Percentiles rank a stretch among this genome's conserved stretches.
Evolutionary conservation across 2,888 invertebrate genomes (phyloP).

Genomic region (Lithosia quadra): DNA sequence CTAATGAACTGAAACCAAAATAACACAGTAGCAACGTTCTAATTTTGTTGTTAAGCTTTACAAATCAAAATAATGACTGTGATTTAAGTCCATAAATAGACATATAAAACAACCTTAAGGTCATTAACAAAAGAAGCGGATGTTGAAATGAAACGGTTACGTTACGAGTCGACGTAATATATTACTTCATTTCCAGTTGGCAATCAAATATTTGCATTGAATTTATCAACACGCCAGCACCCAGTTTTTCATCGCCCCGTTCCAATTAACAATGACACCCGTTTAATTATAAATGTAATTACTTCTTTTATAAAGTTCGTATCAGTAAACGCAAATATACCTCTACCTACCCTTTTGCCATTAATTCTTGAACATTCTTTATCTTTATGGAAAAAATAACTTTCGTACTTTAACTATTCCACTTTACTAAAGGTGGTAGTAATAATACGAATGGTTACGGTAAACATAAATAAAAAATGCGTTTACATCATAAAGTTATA

Average conservation of each 20-base stretch:
- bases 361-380: constrained; percentile 27
- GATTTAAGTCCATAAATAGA: not conserved
- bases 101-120: constrained; percentile 7
- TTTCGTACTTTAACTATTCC: constrained; percentile 22
- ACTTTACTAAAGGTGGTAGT: constrained; percentile 16
- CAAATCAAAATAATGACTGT: not conserved
- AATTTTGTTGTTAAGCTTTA: not conserved
- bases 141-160: constrained; percentile 41
- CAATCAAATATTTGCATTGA: constrained; percentile 69
- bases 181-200: constrained; percentile 43
- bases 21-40: not conserved
- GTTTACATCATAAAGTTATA: constrained; percentile 25
- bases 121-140: constrained; percentile 32
- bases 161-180: constrained; percentile 39
- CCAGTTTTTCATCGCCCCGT: constrained; percentile 67
- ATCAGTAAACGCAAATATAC: constrained; percentile 18
- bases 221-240: constrained; percentile 74
- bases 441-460: constrained; percentile 17
- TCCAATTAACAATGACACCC: constrained; percentile 73
- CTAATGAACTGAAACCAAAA: not conserved
- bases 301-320: constrained; percentile 60
- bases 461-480: constrained; percentile 26
- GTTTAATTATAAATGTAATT: constrained; percentile 75
- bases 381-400: constrained; percentile 15
- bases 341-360: not conserved